These are phyloP conservation scores for Netelia melanura DNA, from an alignment of 2,888 invertebrate species.

Conservation along the genomic window DNA sequence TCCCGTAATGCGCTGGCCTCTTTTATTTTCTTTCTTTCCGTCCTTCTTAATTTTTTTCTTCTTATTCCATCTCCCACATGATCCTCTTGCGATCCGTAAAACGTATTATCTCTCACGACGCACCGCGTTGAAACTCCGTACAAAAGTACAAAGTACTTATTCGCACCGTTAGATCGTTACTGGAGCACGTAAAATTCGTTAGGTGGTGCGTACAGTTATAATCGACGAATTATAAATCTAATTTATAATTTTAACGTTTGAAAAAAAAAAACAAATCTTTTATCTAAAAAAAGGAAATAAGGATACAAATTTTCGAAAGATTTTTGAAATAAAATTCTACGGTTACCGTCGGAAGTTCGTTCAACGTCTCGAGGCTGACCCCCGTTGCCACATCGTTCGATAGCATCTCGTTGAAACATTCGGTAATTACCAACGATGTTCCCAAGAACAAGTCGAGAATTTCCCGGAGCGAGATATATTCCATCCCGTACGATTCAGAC, in stretches of 20 bases:
- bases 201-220: not conserved
- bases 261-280: not conserved
- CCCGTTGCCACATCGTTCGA: too few relatives aligned
- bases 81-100: too few relatives aligned
- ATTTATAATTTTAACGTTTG: not conserved
- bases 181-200: not conserved
- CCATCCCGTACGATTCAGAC: constrained; percentile 26
- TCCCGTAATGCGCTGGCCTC: constrained; percentile 55
- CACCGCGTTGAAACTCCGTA: not conserved
- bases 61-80: too few relatives aligned
- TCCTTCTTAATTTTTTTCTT: constrained; percentile 12
- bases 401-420: too few relatives aligned
- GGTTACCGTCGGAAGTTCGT: too few relatives aligned
- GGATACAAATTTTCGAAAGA: too few relatives aligned
- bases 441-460: constrained; percentile 9
- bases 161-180: constrained; percentile 29
- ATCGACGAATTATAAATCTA: not conserved
- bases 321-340: too few relatives aligned
- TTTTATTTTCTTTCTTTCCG: constrained; percentile 18
- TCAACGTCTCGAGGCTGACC: too few relatives aligned
- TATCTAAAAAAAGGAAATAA: too few relatives aligned
- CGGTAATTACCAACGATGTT: not conserved
- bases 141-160: constrained; percentile 4
- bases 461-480: constrained; percentile 41
- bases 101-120: too few relatives aligned